phyloP scores from a whole-genome alignment of 2,113 vertebrate species.

The Pleuronectes platessa region DNA sequence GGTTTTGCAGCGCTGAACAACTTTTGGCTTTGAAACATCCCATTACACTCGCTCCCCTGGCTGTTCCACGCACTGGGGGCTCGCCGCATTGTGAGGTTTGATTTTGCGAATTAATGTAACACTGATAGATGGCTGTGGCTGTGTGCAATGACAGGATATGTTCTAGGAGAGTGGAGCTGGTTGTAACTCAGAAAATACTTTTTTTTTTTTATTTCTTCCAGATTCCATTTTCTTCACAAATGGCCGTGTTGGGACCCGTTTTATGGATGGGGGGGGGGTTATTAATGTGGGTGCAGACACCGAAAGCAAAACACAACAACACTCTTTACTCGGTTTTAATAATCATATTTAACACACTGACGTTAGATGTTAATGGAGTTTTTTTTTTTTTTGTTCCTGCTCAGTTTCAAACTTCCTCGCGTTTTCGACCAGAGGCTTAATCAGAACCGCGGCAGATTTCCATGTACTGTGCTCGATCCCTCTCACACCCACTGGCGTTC shows the following conservation, averaged over 20 bases:
- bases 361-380: too few species aligned
- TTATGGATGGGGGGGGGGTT: background rate
- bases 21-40: constrained; percentile 57
- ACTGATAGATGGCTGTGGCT: constrained; percentile 61
- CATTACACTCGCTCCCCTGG: constrained; percentile 33
- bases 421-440: constrained; percentile 4
- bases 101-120: constrained; percentile 52
- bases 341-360: background rate
- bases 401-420: background rate
- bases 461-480: constrained; percentile 39
- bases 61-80: constrained; percentile 19
- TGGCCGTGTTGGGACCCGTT: constrained; percentile 42
- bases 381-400: background rate
- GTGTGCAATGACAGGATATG: constrained; percentile 45
- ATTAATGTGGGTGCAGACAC: background rate
- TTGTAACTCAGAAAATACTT: constrained; percentile 45
- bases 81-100: constrained; percentile 45
- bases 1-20: constrained; percentile 23
- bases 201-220: background rate
- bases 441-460: constrained; percentile 54
- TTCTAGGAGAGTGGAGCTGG: constrained; percentile 52
- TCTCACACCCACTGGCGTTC: constrained; percentile 20
- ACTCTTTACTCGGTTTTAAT: background rate
- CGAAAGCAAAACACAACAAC: background rate
- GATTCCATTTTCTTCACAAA: constrained; percentile 55